Evolutionary conservation across 64 coral and sea anemone genomes (phyloP).

Genomic region (Montipora cactus): DNA sequence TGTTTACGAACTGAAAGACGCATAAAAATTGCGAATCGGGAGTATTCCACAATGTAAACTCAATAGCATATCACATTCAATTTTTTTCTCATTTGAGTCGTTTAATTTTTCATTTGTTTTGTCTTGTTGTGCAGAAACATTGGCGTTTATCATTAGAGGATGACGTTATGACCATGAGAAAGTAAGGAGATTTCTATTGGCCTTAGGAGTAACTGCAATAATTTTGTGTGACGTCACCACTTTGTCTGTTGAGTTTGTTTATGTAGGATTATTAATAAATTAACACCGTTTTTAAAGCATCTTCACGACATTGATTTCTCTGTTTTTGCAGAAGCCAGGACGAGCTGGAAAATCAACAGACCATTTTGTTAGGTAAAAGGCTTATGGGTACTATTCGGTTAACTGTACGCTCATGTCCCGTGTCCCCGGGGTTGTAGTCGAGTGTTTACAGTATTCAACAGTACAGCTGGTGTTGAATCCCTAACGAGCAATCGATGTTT

Average conservation of each 20-base stretch:
- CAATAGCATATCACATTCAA: background rate
- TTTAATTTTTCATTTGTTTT: background rate
- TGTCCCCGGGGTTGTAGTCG: too few species aligned
- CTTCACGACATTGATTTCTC: background rate
- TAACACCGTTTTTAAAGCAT: background rate
- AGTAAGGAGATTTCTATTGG: constrained; percentile 21
- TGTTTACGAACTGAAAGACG: too few species aligned
- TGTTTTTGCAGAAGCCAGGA: constrained; percentile 40
- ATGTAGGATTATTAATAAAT: background rate
- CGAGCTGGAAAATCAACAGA: constrained; percentile 47
- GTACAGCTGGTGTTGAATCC: too few species aligned
- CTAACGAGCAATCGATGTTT: too few species aligned
- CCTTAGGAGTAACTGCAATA: background rate
- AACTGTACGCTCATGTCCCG: too few species aligned
- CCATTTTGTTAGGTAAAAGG: constrained; percentile 5
- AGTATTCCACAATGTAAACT: too few species aligned
- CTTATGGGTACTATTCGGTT: background rate
- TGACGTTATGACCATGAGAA: constrained; percentile 45
- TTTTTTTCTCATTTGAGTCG: background rate
- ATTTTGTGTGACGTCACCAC: background rate
- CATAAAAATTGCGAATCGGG: too few species aligned
- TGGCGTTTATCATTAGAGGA: constrained; percentile 39
- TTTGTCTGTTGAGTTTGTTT: background rate
- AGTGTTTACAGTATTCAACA: too few species aligned
- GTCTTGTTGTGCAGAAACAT: constrained; percentile 17